These are phyloP conservation scores for Thalassaphorura encarpata DNA, from an alignment of 1,140 invertebrate genomes.

Conservation along the genomic window DNA sequence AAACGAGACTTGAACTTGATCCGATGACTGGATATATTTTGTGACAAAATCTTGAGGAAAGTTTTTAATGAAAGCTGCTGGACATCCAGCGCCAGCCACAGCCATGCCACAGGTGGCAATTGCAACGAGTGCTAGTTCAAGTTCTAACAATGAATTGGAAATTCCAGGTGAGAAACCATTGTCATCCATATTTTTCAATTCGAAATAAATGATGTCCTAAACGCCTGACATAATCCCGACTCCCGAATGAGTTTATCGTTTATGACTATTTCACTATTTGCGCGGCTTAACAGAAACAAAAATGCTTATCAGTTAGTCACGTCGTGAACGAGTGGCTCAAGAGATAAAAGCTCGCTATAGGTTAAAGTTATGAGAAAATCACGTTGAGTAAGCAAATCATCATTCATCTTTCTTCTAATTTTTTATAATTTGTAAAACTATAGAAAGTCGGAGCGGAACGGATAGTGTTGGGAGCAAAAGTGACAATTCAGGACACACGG, in stretches of 20 bases:
- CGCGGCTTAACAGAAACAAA: not conserved
- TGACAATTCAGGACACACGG: constrained; percentile 55
- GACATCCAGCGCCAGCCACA: no score
- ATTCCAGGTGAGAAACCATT: constrained; percentile 17
- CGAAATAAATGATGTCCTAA: no score
- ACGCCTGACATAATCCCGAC: no score
- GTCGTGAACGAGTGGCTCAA: no score
- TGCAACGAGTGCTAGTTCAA: no score
- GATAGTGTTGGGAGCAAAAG: constrained; percentile 61
- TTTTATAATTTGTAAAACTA: not conserved
- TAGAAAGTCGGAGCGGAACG: constrained; percentile 47
- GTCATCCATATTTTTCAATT: not conserved
- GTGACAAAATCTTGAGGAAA: no score
- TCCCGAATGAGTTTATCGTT: not conserved
- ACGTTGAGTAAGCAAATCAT: not conserved
- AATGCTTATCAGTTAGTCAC: no score
- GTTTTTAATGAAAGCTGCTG: no score
- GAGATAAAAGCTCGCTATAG: not conserved
- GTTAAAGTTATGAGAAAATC: not conserved
- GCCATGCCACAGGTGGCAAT: no score
- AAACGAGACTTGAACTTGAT: no score
- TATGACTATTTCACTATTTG: not conserved
- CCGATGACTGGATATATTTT: no score
- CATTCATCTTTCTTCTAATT: not conserved
- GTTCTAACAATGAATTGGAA: constrained; percentile 22